Evolutionary conservation across 1,140 invertebrate genomes (phyloP).

Genomic region (Zaprionus vittiger): DNA sequence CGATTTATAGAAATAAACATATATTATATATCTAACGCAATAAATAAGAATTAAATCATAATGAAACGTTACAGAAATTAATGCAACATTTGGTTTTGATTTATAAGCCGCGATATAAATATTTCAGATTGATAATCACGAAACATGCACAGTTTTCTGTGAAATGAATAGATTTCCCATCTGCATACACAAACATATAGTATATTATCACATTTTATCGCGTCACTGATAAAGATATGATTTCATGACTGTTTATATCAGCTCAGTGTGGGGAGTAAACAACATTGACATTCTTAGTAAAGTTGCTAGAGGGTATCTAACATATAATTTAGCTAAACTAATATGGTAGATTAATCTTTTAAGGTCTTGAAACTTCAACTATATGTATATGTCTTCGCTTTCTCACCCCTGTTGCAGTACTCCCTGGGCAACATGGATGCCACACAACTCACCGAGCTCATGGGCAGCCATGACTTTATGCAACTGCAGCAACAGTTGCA

Average conservation of each 20-base stretch:
- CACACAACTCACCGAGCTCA: conserved; percentile 74
- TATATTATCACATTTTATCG: conserved; percentile 14
- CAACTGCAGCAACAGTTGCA: conserved; percentile 72
- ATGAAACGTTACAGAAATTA: conserved; percentile 12
- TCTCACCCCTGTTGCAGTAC: conserved; percentile 10
- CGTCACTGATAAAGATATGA: conserved; percentile 16
- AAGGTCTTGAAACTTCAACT: background rate
- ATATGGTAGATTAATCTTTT: background rate
- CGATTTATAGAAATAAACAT: background rate
- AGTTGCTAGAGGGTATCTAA: background rate
- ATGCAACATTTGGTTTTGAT: conserved; percentile 7
- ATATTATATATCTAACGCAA: background rate
- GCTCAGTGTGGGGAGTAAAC: background rate
- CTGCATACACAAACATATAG: background rate
- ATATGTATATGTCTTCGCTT: too few species aligned
- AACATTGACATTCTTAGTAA: background rate
- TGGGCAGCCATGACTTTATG: conserved; percentile 75
- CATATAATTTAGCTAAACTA: background rate
- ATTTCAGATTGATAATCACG: conserved; percentile 28
- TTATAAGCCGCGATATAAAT: conserved; percentile 13
- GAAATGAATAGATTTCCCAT: background rate
- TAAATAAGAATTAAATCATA: conserved; percentile 5
- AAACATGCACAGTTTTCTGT: conserved; percentile 16
- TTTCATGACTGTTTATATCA: background rate
- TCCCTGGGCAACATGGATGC: conserved; percentile 59